A percentile compares a stretch with the other conserved stretches of the same genome.
Conservation (phyloP, 1,140 invertebrate species). For the Samia ricini region DNA sequence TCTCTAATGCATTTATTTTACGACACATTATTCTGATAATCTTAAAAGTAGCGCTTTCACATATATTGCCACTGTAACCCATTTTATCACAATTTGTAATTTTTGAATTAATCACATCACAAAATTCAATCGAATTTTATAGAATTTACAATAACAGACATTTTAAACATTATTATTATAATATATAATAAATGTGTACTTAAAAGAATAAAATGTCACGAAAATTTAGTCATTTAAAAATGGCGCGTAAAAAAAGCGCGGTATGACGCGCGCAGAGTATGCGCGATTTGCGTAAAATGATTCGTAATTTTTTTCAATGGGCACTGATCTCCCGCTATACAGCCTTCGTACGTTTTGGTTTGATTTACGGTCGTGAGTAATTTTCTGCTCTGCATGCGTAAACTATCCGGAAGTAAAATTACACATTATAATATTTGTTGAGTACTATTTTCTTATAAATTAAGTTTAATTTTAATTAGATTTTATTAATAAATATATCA, state of each 20-base stretch:
- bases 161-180: not conserved
- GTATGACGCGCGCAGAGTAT: conserved; percentile 42
- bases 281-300: conserved; percentile 47
- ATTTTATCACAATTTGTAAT: conserved; percentile 10
- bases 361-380: conserved; percentile 34
- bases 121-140: not conserved
- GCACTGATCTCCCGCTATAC: conserved; percentile 36
- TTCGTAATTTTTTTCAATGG: conserved; percentile 26
- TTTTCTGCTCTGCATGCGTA: conserved; percentile 33
- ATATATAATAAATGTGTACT: not conserved
- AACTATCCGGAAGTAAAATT: conserved; percentile 13
- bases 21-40: conserved; percentile 25
- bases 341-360: conserved; percentile 29
- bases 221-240: too few species aligned
- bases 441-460: not conserved
- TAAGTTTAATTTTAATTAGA: too few species aligned
- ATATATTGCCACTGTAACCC: conserved; percentile 10
- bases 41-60: conserved; percentile 7
- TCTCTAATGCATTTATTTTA: conserved; percentile 39
- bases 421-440: not conserved
- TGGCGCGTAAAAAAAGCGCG: conserved; percentile 33
- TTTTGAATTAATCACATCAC: not conserved
- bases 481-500: too few species aligned
- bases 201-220: not conserved
- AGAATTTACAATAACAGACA: not conserved